Evolutionary conservation across 2,797 vertebrate species (phyloP), one percentile per base, ranked within the genome.

Genomic region (Sternarchorhynchus goeldii): DNA sequence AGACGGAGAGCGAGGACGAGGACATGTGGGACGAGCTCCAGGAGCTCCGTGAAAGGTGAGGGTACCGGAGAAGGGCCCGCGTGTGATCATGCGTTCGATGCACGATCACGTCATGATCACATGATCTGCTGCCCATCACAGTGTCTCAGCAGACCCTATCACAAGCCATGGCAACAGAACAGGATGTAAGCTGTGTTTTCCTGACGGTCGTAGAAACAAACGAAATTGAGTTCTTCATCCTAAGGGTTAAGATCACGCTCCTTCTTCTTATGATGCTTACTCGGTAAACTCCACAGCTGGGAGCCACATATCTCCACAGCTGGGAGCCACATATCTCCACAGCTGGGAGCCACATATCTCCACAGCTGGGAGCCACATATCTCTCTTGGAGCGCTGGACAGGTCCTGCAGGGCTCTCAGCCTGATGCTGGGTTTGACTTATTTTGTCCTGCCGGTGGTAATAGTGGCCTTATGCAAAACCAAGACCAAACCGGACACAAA

Each of bases 21-120:
- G 95, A 95, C 8, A 92, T 94, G 88, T 97, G 95, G 92, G 93
- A 92, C 82, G 96, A 97, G 90, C 90, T 98, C 56, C 92, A 95
- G 83, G 90, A 89, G 76, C 94, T 99, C 8, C 91, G 94, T 5
- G 93, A 96, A 75, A 97, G 95, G 97, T 98, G 89, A 93, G 92
- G 72, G 21, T 31, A 10, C 12, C 45, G 0, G 45, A 10, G 10
- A 10, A 10, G n/a, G n/a, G n/a, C n/a, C n/a, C n/a, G 10, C 1
- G 39, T 10, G 5, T 41, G 39, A 10, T 1, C 39, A 41, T 41
- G 39, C 10, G 39, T 7, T 10, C 39, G 10, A 6, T 41, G 39
- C 39, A 14, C 2, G 45, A 12, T 14, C 45, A 14, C 45, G 8
- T 2, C 45, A 10, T 45, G 6, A 7, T 45, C 41, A 14, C 25